A percentile compares a stretch with the other conserved stretches of the same genome.
These are phyloP conservation scores for Meloidogyne chitwoodi DNA, from an alignment of 1,140 invertebrate genomes.

Conservation along the genomic window DNA sequence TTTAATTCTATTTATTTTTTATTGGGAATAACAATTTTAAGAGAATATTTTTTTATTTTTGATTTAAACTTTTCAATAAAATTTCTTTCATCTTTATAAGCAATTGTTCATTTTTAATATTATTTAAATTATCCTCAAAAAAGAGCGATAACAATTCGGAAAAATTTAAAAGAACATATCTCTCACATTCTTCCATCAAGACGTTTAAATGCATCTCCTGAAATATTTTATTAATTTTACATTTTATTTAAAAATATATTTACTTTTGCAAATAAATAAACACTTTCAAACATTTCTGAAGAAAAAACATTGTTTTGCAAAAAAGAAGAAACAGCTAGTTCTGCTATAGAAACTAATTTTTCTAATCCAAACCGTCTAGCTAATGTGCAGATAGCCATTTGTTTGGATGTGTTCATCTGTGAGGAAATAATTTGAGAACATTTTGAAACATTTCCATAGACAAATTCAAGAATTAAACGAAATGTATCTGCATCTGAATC, in stretches of 20 bases:
- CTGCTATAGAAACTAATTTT: background rate
- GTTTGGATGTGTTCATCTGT: background rate
- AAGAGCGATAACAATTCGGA: background rate
- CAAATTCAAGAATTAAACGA: slow-evolving; percentile 12
- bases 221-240: background rate
- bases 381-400: background rate
- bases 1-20: background rate
- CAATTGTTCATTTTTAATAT: too few relatives aligned
- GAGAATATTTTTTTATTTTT: background rate
- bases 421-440: background rate
- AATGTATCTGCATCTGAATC: background rate
- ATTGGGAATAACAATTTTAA: background rate
- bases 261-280: slow-evolving; percentile 3
- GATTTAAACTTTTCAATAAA: background rate
- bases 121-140: too few relatives aligned
- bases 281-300: background rate
- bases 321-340: background rate
- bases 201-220: background rate
- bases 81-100: background rate
- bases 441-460: slow-evolving; percentile 7
- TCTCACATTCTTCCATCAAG: slow-evolving; percentile 5
- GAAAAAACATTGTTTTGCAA: background rate
- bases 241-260: background rate
- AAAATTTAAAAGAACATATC: background rate
- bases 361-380: slow-evolving; percentile 1